Conservation (phyloP, 2,113 vertebrate genomes). For the Ictalurus furcatus region DNA sequence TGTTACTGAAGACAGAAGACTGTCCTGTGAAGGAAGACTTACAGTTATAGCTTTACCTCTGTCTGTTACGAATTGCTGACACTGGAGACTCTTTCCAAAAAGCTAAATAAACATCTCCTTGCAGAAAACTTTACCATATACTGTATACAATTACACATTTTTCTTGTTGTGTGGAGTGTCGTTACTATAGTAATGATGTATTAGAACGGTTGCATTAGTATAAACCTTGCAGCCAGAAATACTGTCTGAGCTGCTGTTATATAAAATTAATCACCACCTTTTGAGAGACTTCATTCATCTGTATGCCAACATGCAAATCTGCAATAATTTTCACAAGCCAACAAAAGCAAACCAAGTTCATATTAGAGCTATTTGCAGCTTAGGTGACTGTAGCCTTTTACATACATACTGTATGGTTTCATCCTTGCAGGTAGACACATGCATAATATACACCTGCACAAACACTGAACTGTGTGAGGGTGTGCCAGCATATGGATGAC, state of each 20-base stretch:
- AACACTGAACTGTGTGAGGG: conserved; percentile 27
- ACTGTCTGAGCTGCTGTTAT: not conserved
- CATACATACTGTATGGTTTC: not conserved
- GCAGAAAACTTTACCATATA: not conserved
- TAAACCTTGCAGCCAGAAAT: not conserved
- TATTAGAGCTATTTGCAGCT: not conserved
- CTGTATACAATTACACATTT: not conserved
- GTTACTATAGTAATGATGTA: not conserved
- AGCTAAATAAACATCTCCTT: not conserved
- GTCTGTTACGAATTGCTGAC: not conserved
- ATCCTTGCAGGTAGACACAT: not conserved
- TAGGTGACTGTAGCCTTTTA: not conserved
- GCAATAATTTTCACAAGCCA: not conserved
- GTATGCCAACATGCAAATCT: not conserved
- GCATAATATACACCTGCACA: conserved; percentile 12
- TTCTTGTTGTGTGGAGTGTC: not conserved
- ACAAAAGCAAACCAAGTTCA: not conserved
- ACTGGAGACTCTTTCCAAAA: not conserved
- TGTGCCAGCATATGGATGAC: conserved; percentile 13
- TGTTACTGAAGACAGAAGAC: not conserved
- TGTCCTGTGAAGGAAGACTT: not conserved
- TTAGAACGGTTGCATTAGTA: not conserved
- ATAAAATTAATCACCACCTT: not conserved
- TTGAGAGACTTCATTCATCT: not conserved
- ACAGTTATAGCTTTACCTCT: not conserved